phyloP scores from a whole-genome alignment of 2,797 vertebrate species.

The Monodelphis domestica region DNA sequence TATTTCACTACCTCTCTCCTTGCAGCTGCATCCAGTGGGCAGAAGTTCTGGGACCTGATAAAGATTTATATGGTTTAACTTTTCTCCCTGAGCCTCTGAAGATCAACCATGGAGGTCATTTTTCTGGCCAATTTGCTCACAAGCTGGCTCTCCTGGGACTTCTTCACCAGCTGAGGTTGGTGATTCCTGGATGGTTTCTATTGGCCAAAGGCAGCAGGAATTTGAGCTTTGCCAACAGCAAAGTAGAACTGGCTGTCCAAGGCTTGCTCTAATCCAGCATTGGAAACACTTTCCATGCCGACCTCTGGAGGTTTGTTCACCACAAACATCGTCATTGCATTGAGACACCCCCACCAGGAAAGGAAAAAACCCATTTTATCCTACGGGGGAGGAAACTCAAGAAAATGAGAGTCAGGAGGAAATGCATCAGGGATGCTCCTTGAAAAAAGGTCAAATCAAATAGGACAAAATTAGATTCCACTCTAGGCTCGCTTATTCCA shows the following conservation, averaged over 20 bases:
- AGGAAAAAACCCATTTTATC: conserved; percentile 66
- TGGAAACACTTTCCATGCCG: conserved; percentile 60
- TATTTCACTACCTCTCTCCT: conserved; percentile 59
- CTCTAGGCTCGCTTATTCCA: conserved; percentile 13
- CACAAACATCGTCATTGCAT: conserved; percentile 69
- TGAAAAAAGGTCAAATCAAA: conserved; percentile 34
- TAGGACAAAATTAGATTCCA: conserved; percentile 17
- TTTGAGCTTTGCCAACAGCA: conserved; percentile 58
- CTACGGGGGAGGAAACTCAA: conserved; percentile 49
- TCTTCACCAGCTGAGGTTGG: conserved; percentile 58
- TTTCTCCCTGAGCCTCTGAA: conserved; percentile 87
- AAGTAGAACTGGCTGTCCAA: conserved; percentile 51
- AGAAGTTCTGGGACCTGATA: conserved; percentile 85
- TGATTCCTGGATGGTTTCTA: conserved; percentile 71
- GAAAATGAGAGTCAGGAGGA: conserved; percentile 34
- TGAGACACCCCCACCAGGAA: conserved; percentile 61
- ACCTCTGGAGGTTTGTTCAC: conserved; percentile 59
- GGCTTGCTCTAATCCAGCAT: conserved; percentile 6
- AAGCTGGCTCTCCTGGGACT: conserved; percentile 82
- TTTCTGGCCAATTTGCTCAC: conserved; percentile 88
- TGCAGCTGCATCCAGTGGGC: conserved; percentile 76
- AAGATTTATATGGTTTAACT: conserved; percentile 87
- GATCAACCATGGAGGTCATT: conserved; percentile 85
- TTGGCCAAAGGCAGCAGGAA: conserved; percentile 64
- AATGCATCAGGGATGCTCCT: conserved; percentile 28